phyloP scores from a whole-genome alignment of 2,888 invertebrate genomes.

The Amorpha juglandis region DNA sequence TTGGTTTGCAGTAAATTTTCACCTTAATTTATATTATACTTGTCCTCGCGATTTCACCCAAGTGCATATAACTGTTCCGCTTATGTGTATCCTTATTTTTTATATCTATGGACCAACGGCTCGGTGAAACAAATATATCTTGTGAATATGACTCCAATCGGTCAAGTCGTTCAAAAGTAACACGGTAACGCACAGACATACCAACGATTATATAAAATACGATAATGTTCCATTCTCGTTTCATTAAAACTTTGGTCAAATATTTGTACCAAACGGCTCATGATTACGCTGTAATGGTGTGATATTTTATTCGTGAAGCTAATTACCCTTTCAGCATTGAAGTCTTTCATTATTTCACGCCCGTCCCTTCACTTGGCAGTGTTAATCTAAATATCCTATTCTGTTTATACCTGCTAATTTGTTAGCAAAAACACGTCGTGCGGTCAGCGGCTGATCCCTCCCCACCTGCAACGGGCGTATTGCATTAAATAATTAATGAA shows the following conservation, averaged over 20 bases:
- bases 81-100: too few species aligned
- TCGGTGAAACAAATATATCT: too few species aligned
- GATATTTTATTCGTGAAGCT: slow-evolving; percentile 56
- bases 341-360: slow-evolving; percentile 45
- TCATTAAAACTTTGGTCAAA: not conserved
- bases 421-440: slow-evolving; percentile 68
- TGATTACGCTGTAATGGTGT: slow-evolving; percentile 32
- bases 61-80: too few species aligned
- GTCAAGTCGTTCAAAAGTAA: too few species aligned
- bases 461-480: slow-evolving; percentile 53
- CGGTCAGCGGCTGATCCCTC: slow-evolving; percentile 57
- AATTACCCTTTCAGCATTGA: slow-evolving; percentile 57
- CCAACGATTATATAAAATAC: too few species aligned
- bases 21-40: not conserved
- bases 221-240: not conserved
- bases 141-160: too few species aligned
- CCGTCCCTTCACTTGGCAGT: slow-evolving; percentile 54
- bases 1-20: not conserved
- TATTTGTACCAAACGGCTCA: not conserved
- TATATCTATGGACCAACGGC: too few species aligned
- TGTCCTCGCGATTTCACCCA: too few species aligned
- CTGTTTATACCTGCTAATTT: slow-evolving; percentile 69
- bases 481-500: slow-evolving; percentile 77
- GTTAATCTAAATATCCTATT: slow-evolving; percentile 78
- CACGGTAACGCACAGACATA: too few species aligned